phyloP scores from a whole-genome alignment of 2,797 vertebrate genomes.

The Poecilia gillii region DNA sequence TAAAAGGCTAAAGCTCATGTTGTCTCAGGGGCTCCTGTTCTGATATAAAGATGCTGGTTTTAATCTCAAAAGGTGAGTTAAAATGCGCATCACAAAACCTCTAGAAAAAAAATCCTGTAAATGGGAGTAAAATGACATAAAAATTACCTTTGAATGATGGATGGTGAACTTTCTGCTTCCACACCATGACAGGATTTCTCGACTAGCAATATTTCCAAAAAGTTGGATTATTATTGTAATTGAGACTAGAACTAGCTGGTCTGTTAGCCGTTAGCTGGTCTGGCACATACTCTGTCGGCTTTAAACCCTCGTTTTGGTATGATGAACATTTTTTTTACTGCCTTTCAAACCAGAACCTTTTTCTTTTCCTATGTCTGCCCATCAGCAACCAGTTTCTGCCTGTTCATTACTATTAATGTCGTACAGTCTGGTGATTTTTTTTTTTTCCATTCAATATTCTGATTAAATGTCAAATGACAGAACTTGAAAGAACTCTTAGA shows the following conservation, averaged over 20 bases:
- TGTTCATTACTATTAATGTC: neutral
- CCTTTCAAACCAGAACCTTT: neutral
- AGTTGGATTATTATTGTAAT: neutral
- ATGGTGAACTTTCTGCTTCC: neutral
- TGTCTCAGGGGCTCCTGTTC: neutral
- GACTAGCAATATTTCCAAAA: neutral
- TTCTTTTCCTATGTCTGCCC: neutral
- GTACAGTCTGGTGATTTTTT: no score
- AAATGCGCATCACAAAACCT: neutral
- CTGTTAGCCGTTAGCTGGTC: neutral
- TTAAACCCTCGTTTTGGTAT: neutral
- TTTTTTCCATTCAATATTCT: neutral
- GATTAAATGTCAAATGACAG: neutral
- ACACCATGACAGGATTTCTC: neutral
- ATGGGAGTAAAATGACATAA: neutral
- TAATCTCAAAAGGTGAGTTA: neutral
- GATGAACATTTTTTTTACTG: neutral
- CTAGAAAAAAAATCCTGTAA: neutral
- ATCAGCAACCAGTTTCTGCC: neutral
- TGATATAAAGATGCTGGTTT: neutral
- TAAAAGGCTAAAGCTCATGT: neutral
- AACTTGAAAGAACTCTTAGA: neutral
- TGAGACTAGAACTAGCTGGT: no score
- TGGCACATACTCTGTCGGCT: neutral
- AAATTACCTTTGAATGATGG: neutral